These are phyloP conservation scores for Hormaphis cornu DNA, from an alignment of 1,140 invertebrate species.

Conservation along the genomic window DNA sequence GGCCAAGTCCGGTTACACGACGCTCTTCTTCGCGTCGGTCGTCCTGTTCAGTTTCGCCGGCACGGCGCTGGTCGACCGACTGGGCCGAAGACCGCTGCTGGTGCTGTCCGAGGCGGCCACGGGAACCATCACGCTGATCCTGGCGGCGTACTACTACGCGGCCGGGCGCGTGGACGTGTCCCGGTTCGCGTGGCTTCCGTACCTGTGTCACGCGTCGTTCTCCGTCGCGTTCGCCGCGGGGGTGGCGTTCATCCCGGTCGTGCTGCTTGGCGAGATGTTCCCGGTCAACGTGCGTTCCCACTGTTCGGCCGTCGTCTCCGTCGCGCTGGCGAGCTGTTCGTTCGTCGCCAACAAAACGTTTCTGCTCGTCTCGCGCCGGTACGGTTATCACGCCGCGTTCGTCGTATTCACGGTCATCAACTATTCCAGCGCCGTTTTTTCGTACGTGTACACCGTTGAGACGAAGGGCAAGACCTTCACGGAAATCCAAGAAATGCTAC, in stretches of 20 bases:
- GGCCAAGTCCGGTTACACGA: not conserved
- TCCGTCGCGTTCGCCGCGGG: slow-evolving; percentile 36
- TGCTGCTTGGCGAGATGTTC: slow-evolving; percentile 38
- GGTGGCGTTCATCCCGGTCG: slow-evolving; percentile 38
- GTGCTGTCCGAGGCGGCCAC: too few species aligned
- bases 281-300: slow-evolving; percentile 38
- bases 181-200: slow-evolving; percentile 33
- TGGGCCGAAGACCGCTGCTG: slow-evolving; percentile 43
- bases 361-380: slow-evolving; percentile 10
- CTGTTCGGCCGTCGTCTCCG: slow-evolving; percentile 36
- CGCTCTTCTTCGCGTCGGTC: slow-evolving; percentile 40
- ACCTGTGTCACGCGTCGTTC: slow-evolving; percentile 33
- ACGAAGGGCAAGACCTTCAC: slow-evolving; percentile 70
- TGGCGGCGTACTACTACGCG: not conserved
- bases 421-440: slow-evolving; percentile 52
- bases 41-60: slow-evolving; percentile 37
- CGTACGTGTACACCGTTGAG: slow-evolving; percentile 44
- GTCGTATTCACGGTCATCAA: slow-evolving; percentile 33
- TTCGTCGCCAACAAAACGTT: slow-evolving; percentile 38
- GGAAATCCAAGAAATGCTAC: slow-evolving; percentile 54
- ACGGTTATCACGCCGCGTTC: slow-evolving; percentile 35
- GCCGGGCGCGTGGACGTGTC: not conserved
- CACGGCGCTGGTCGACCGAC: slow-evolving; percentile 38
- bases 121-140: not conserved
- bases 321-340: slow-evolving; percentile 35